Conservation (phyloP, 64 coral and sea anemone genomes). For the Catalaphyllia jardinei region DNA sequence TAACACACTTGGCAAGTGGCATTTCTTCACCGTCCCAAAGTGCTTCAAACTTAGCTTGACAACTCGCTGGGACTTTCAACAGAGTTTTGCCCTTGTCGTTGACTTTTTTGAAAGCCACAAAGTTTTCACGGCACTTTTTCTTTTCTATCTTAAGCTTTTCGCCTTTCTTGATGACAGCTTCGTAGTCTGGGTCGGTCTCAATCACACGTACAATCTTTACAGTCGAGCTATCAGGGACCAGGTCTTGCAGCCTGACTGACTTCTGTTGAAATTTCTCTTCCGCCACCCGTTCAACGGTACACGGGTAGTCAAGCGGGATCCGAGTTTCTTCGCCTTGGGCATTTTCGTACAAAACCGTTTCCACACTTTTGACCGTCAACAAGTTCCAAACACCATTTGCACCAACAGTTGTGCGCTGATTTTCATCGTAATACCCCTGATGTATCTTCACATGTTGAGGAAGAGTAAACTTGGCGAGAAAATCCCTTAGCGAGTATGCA, state of each 20-base stretch:
- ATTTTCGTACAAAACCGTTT: slow-evolving; percentile 15
- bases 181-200: slow-evolving; percentile 31
- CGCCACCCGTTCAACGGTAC: slow-evolving; percentile 11
- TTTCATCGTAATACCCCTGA: slow-evolving; percentile 10
- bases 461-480: slow-evolving; percentile 10
- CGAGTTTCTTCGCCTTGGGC: slow-evolving; percentile 1
- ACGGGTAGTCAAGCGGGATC: slow-evolving; percentile 21
- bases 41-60: slow-evolving; percentile 24
- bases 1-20: slow-evolving; percentile 21
- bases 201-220: slow-evolving; percentile 42
- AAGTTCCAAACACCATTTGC: background rate
- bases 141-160: slow-evolving; percentile 48
- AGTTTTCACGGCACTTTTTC: slow-evolving; percentile 32
- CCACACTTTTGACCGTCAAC: slow-evolving; percentile 15
- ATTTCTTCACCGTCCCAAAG: slow-evolving; percentile 34
- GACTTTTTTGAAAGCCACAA: slow-evolving; percentile 15
- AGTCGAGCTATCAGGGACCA: background rate
- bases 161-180: slow-evolving; percentile 9
- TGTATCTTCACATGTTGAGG: slow-evolving; percentile 20
- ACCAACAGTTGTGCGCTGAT: background rate
- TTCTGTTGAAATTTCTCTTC: slow-evolving; percentile 32
- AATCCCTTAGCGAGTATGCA: slow-evolving; percentile 2
- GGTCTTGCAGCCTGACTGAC: slow-evolving; percentile 6
- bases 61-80: slow-evolving; percentile 23
- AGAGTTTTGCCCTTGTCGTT: slow-evolving; percentile 4